Base-by-base conservation (phyloP, 2,888 invertebrate genomes). In the Zeuzera pyrina region DNA sequence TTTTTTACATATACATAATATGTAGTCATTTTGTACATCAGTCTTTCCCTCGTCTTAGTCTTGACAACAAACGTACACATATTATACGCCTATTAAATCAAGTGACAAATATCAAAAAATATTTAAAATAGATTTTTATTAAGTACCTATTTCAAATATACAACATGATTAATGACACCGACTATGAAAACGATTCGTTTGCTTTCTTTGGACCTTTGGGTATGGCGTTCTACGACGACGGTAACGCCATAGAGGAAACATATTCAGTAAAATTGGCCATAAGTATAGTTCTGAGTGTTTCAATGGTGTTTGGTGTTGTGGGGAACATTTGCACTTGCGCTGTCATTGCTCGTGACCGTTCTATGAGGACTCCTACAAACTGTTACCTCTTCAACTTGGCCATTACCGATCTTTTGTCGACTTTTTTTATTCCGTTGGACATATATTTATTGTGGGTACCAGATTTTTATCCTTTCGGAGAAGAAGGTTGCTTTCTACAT, bases 331-430 rank as follows among this genome's bases (percentile, higher is more conserved):
- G 89, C 47, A 93, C 92, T 0, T 92, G 92, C 58, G 84, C 91
- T 2, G 92, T 93, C 3, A 92, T 93, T 16, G 83, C 86, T 2
- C 83, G 87, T 21, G 91, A 92, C 54, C 86, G 86, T 29, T 88
- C 89, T 34, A 92, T 93, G 93, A 88, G 91, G 54, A 93, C 92
- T 0, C 89, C 92, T 0, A 93, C 93, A 8, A 93, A 93, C 67
- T 92, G 89, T 57, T 93, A 93, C 60, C 83, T 93, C 25, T 89
- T 93, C 61, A 92, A 90, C 60, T 76, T 93, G 34, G 91, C 93
- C 3, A 74, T 92, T 2, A 90, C 91, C 0, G 93, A 93, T 59
- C 74, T 93, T 1, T 63, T 91, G 13, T 84, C 91, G n/a, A 76
- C 91, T 0, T 58, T 90, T 1, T 87, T 90, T 52, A 81, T 95